Base-by-base conservation (phyloP, 2,888 invertebrate genomes). In the Cerastoderma edule region DNA sequence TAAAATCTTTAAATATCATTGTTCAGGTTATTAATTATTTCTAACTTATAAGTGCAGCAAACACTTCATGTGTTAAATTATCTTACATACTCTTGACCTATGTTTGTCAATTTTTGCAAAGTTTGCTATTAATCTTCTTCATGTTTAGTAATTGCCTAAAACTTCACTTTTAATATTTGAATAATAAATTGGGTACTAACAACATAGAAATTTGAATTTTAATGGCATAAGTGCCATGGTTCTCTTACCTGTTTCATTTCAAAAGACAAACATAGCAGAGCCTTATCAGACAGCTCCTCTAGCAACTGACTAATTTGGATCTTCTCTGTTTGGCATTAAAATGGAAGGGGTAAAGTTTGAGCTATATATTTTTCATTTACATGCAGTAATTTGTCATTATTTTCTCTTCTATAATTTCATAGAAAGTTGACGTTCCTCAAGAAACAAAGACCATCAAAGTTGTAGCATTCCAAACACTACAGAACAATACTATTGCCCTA, bases 371-470 rank as follows among this genome's bases (percentile, higher is more conserved):
- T 46, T 46, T 46, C 19, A 46, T 46, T 46, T 46, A 16, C 46
- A 46, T 46, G 46, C 16, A 46, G 46, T n/a, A 46, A 46, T n/a
- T 19, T 46, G 46, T 46, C n/a, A 46, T 19, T n/a, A 46, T 46
- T 46, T 46, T 46, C 46, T 46, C 46, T 46, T n/a, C n/a, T n/a
- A 19, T 46, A 46, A 16, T 19, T 46, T 46, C n/a, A 46, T n/a
- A 46, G 46, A 46, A 46, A 46, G 46, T 46, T 46, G 46, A 46
- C 16, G n/a, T 46, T 16, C 5, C 46, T 19, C 19, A 16, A 46
- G 16, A 19, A 16, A 46, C 46, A 46, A 16, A 46, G n/a, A 46
- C 16, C 19, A n/a, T n/a, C 16, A 46, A 46, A n/a, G n/a, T 46
- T 19, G 46, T 46, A n/a, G 46, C 46, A 46, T 46, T 19, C n/a